These are phyloP conservation scores for Caenorhabditis uteleia DNA, from an alignment of 2,888 invertebrate species.

Conservation along the genomic window DNA sequence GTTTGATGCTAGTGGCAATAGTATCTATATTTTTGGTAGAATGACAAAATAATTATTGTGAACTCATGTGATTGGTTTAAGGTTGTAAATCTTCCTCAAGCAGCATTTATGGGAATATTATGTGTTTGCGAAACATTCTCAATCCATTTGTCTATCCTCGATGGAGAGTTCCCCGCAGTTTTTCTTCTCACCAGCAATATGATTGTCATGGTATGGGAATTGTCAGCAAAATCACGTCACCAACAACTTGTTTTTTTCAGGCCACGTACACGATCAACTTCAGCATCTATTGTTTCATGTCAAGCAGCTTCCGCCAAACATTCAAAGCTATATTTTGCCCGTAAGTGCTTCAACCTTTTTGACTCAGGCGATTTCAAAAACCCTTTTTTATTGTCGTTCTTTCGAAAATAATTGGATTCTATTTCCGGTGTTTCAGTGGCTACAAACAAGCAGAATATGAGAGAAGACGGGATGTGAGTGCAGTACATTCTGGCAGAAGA, in stretches of 20 bases:
- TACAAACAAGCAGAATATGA: slow-evolving; percentile 17
- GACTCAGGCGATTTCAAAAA: not conserved
- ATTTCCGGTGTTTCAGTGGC: not conserved
- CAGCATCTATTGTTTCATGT: slow-evolving; percentile 95
- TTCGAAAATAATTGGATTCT: slow-evolving; percentile 3
- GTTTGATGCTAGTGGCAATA: slow-evolving; percentile 72
- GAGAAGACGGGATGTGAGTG: slow-evolving; percentile 21
- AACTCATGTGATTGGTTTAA: slow-evolving; percentile 6
- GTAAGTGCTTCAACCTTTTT: slow-evolving; percentile 41
- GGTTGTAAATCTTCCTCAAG: slow-evolving; percentile 73
- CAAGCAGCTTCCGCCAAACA: slow-evolving; percentile 84
- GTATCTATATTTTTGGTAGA: slow-evolving; percentile 71
- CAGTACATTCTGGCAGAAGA: slow-evolving; percentile 21
- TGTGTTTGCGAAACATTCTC: slow-evolving; percentile 65
- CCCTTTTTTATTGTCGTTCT: no score
- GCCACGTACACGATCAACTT: slow-evolving; percentile 89
- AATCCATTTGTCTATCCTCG: slow-evolving; percentile 50
- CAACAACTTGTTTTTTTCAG: no score
- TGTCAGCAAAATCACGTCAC: no score
- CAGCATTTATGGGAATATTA: slow-evolving; percentile 50
- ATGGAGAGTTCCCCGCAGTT: slow-evolving; percentile 55
- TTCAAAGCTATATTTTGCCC: slow-evolving; percentile 80
- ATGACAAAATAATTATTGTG: not conserved
- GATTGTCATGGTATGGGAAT: slow-evolving; percentile 80
- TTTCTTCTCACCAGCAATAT: slow-evolving; percentile 75